Evolutionary conservation across 2,113 vertebrate species (phyloP).

Genomic region (Todiramphus chloris): DNA sequence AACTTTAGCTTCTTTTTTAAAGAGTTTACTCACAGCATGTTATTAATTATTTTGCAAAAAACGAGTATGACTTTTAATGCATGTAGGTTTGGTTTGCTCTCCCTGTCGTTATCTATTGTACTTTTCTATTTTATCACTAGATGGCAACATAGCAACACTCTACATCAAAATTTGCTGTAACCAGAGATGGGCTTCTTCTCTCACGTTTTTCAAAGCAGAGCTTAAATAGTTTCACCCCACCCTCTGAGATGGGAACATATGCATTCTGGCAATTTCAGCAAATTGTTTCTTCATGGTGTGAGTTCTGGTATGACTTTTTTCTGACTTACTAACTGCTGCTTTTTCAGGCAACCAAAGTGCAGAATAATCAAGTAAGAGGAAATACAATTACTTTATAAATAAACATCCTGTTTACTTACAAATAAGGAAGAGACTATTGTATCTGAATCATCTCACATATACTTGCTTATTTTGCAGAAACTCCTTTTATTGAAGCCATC

Average conservation of each 20-base stretch:
- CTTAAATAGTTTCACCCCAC: not conserved
- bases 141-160: constrained; percentile 40
- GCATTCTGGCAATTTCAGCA: not conserved
- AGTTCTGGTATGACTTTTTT: not conserved
- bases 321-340: not conserved
- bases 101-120: not conserved
- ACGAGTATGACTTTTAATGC: not conserved
- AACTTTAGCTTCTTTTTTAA: not conserved
- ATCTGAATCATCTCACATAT: not conserved
- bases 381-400: not conserved
- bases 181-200: not conserved
- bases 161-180: not conserved
- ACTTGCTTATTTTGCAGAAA: not conserved
- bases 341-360: not conserved
- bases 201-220: not conserved
- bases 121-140: constrained; percentile 14
- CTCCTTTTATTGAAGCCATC: not conserved
- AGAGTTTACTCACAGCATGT: not conserved
- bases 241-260: not conserved
- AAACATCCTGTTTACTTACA: not conserved
- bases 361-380: not conserved
- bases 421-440: not conserved
- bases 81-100: not conserved
- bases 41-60: not conserved
- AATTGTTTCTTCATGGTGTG: not conserved